phyloP scores from a whole-genome alignment of 2,888 invertebrate genomes.

The Drosophila mercatorum region DNA sequence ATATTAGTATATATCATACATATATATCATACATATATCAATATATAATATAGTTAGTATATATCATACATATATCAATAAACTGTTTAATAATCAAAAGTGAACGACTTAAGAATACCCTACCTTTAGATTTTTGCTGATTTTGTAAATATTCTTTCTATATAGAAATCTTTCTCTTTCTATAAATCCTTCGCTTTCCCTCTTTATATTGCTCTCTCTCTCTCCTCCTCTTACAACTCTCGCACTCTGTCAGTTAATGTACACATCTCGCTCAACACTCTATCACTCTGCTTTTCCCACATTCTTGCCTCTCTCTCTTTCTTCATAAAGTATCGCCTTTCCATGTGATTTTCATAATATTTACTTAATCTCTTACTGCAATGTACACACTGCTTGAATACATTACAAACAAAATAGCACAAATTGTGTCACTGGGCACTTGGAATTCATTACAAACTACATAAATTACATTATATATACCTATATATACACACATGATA shows the following conservation, averaged over 20 bases:
- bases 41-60: no score
- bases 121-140: no score
- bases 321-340: background rate
- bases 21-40: no score
- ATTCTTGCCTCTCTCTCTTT: background rate
- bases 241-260: background rate
- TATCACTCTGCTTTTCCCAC: background rate
- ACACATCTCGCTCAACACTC: background rate
- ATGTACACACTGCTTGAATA: background rate
- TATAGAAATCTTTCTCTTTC: no score
- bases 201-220: no score
- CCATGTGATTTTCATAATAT: conserved; percentile 5
- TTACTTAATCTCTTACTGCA: background rate
- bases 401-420: background rate
- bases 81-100: no score
- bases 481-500: background rate
- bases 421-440: background rate
- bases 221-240: background rate
- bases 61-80: no score
- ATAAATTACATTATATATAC: background rate
- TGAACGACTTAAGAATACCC: no score
- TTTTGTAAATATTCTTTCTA: no score
- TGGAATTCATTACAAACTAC: background rate
- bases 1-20: no score
- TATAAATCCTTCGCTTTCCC: no score